Evolutionary conservation across 2,113 vertebrate genomes (phyloP), one percentile per base, ranked within the genome.

Genomic region (Mirounga angustirostris): DNA sequence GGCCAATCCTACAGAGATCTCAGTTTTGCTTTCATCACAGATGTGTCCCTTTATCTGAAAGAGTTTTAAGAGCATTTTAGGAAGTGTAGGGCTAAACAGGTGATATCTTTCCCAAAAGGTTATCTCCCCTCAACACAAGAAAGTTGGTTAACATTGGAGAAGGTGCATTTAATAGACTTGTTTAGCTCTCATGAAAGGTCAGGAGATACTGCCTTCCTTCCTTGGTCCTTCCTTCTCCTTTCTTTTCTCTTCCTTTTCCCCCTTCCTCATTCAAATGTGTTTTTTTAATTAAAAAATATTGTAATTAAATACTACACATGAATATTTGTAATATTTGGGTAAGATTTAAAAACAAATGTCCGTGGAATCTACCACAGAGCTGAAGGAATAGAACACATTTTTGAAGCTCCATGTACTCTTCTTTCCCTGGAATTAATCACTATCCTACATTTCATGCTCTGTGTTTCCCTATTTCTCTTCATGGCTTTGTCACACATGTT

Each of bases 161-260:
- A 96, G 67, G 26, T 86, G n/a, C 73, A 76, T 96, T 97, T 97
- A 98, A 94, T 93, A 97, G 96, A 98, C 97, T 97, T 94, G 79
- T 58, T 97, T 97, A 98, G 87, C 0, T 56, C 3, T 87, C 83
- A 95, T 96, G 97, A 98, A 97, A 95, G 97, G 88, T 96, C 94
- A 82, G 73, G 43, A 74, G 22, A 91, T 67, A 80, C 3, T 40
- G 95, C n/a, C 96, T 92, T 89, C 33, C 50, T 81, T 46, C 58
- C 30, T 91, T 73, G 16, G 18, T 82, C 26, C 28, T 84, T 78
- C 40, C n/a, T 30, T 28, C 79, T 92, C 96, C 61, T 14, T 95
- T 88, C 56, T 96, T 93, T 97, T 96, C 95, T 93, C n/a, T 54
- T 71, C 73, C 65, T 94, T 67, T 87, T 91, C 50, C 3, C 52